Evolutionary conservation across 2,797 vertebrate genomes (phyloP).

Genomic region (Poecilia picta): DNA sequence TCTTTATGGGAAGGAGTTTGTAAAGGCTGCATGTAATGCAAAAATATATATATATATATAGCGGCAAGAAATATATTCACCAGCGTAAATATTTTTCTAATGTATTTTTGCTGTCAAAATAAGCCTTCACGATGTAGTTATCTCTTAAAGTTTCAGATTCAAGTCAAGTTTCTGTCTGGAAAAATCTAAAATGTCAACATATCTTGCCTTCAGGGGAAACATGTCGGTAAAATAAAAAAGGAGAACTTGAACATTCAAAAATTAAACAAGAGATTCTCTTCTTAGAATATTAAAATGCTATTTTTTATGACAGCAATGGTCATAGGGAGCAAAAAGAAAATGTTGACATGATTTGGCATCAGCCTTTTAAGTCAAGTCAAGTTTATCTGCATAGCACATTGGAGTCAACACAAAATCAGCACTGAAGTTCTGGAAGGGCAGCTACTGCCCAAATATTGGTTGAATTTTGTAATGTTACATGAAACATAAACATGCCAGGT

Average conservation of each 20-base stretch:
- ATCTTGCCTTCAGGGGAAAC: neutral
- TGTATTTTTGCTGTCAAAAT: neutral
- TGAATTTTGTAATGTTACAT: neutral
- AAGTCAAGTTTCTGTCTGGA: neutral
- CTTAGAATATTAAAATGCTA: neutral
- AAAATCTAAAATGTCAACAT: neutral
- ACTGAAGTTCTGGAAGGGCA: too few species aligned
- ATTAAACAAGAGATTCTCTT: neutral
- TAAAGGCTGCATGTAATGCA: conserved; percentile 59
- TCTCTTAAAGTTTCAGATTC: neutral
- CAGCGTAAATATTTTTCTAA: neutral
- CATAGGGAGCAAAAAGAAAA: neutral
- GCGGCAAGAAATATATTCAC: neutral
- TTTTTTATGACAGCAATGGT: neutral
- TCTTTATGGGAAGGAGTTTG: conserved; percentile 63
- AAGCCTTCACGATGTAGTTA: neutral
- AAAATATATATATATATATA: neutral
- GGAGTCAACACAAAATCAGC: too few species aligned
- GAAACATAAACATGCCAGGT: neutral
- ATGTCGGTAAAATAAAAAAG: neutral
- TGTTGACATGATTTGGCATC: neutral
- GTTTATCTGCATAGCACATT: neutral
- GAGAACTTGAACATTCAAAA: neutral
- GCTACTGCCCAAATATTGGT: neutral
- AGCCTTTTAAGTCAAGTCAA: neutral